phyloP scores from a whole-genome alignment of 2,888 invertebrate genomes.

The Cephus nigrinus region DNA sequence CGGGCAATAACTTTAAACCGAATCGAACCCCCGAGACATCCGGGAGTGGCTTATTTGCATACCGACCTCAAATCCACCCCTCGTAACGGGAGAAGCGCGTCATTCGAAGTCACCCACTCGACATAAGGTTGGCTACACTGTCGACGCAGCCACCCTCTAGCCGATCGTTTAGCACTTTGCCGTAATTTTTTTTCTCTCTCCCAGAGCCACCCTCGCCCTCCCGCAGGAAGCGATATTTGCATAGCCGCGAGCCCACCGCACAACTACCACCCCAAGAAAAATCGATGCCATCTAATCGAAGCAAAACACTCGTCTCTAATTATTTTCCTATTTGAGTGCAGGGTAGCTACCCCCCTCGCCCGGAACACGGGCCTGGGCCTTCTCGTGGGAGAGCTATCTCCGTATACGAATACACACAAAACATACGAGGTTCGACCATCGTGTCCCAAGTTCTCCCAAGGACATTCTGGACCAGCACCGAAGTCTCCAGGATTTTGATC shows the following conservation, averaged over 20 bases:
- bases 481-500: too few species aligned
- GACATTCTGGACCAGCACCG: too few species aligned
- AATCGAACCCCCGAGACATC: conserved; percentile 66
- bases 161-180: conserved; percentile 66
- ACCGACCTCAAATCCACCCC: conserved; percentile 54
- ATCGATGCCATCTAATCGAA: conserved; percentile 58
- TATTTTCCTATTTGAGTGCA: conserved; percentile 42
- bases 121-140: conserved; percentile 59
- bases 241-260: conserved; percentile 48
- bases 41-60: conserved; percentile 62
- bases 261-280: conserved; percentile 37
- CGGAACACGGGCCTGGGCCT: not conserved
- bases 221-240: conserved; percentile 49
- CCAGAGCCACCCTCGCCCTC: conserved; percentile 28
- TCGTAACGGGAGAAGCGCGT: conserved; percentile 29
- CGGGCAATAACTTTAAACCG: conserved; percentile 59
- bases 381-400: not conserved
- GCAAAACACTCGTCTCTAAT: conserved; percentile 55
- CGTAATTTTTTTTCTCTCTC: conserved; percentile 58
- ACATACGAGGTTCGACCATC: too few species aligned
- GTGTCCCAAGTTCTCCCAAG: too few species aligned
- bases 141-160: conserved; percentile 28
- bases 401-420: not conserved
- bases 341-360: too few species aligned
- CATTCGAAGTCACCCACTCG: conserved; percentile 61